Percentiles rank a stretch among this genome's conserved stretches.
phyloP scores from a whole-genome alignment of 2,113 vertebrate species.

The Centropristis striata region DNA sequence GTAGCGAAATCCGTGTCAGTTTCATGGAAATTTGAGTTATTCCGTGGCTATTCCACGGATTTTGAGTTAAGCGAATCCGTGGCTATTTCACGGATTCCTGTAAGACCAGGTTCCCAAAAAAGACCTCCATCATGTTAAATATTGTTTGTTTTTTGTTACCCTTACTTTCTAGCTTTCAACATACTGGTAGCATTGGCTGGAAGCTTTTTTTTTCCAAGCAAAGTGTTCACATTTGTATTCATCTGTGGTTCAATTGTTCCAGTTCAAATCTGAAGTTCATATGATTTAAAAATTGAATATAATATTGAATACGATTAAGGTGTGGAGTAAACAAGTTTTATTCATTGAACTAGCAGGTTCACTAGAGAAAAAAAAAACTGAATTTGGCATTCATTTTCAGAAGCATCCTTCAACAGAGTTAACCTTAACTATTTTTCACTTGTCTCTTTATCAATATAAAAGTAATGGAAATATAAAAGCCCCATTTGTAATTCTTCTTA shows the following conservation, averaged over 20 bases:
- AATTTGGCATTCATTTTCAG: not conserved
- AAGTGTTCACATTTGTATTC: too few species aligned
- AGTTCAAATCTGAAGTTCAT: not conserved
- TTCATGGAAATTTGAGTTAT: too few species aligned
- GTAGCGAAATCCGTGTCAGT: too few species aligned
- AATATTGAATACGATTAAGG: not conserved
- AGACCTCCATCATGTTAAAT: too few species aligned
- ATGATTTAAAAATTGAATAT: not conserved
- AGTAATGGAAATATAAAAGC: not conserved
- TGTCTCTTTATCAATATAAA: not conserved
- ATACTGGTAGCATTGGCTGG: not conserved
- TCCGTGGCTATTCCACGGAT: too few species aligned
- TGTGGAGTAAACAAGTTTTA: not conserved
- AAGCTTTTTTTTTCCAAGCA: not conserved
- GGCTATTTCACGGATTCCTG: too few species aligned
- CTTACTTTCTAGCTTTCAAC: not conserved
- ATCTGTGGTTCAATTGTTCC: too few species aligned
- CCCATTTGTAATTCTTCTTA: not conserved
- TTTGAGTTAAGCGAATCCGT: too few species aligned
- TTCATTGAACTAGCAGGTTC: not conserved
- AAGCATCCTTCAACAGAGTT: not conserved
- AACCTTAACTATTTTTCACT: not conserved
- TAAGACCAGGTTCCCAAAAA: too few species aligned
- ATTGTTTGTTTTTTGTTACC: not conserved
- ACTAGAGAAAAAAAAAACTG: not conserved